Evolutionary conservation across 2,113 vertebrate species (phyloP).

Genomic region (Podocnemis expansa): DNA sequence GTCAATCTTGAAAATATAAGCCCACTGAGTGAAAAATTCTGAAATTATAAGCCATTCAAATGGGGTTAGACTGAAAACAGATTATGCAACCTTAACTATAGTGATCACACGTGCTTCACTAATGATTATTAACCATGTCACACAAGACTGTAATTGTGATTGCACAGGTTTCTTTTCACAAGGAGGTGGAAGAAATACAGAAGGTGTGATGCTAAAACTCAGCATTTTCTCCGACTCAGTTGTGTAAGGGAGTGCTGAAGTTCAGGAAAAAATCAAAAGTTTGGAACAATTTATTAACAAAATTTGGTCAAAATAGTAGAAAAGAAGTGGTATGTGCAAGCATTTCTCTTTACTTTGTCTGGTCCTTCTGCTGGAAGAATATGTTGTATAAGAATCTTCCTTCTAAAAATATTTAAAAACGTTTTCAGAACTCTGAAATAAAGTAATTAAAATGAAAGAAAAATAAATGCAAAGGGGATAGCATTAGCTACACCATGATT

Average conservation of each 20-base stretch:
- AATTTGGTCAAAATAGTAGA: not conserved
- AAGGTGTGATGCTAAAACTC: not conserved
- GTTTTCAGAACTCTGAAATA: not conserved
- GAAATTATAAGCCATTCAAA: not conserved
- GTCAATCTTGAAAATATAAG: not conserved
- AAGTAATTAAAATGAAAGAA: conserved; percentile 2
- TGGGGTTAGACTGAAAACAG: not conserved
- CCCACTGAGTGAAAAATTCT: not conserved
- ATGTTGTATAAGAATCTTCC: not conserved
- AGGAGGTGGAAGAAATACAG: not conserved
- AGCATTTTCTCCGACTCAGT: not conserved
- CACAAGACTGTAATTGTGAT: not conserved
- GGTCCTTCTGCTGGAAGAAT: not conserved
- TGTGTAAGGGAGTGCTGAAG: not conserved
- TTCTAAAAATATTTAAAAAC: not conserved
- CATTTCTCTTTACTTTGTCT: not conserved
- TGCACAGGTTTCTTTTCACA: not conserved
- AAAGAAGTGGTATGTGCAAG: not conserved
- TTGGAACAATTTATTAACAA: not conserved
- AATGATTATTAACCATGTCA: not conserved
- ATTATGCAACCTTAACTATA: not conserved
- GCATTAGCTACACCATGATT: not conserved
- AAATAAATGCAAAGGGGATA: not conserved
- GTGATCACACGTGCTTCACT: rapidly evolving
- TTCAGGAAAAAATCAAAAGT: not conserved